Evolutionary conservation across 2,888 invertebrate genomes (phyloP), one percentile per base, ranked within the genome.

Genomic region (Leucophora obtusa): DNA sequence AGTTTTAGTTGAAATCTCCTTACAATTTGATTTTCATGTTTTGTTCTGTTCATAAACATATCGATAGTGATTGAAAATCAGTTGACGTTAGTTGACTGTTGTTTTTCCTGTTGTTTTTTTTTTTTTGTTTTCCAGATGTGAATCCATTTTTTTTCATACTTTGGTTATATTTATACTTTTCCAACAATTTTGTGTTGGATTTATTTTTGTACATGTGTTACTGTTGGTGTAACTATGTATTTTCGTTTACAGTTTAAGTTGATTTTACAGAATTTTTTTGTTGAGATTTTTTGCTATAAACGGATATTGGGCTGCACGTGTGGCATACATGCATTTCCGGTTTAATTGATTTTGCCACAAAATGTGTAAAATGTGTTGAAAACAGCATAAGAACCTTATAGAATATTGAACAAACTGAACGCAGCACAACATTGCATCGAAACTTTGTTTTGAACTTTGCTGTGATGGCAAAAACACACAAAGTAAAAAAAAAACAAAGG

Each of bases 341-440:
- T 84, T 87, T 87, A 87, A 87, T 87, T 87, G 87, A 87, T 87
- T 87, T 86, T 85, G 79, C 87, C 86, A 84, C 86, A 85, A 86
- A 87, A 86, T 86, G 84, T 86, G 84, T 70, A 69, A 85, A 87
- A 86, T 85, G 85, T 86, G 85, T 85, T 84, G 84, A 84, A 84
- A 84, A 84, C 82, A 83, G 85, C 63, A 84, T 71, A 76, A 73
- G 77, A 60, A 77, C n/a, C 56, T 38, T 38, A 70, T 50, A 24
- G 77, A 81, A 73, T 81, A 73, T 65, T 66, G 65, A 81, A 77
- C 62, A 53, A 70, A 9, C 28, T 38, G 47, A 35, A 54, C 8
- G 5, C 14, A 9, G 14, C 14, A 15, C 21, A 53, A 4, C 15
- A 59, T 38, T 53, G 53, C 33, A n/a, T 54, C 33, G 28, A 65